Base-by-base conservation (phyloP, 2,113 vertebrate species). In the Seriola aureovittata region DNA sequence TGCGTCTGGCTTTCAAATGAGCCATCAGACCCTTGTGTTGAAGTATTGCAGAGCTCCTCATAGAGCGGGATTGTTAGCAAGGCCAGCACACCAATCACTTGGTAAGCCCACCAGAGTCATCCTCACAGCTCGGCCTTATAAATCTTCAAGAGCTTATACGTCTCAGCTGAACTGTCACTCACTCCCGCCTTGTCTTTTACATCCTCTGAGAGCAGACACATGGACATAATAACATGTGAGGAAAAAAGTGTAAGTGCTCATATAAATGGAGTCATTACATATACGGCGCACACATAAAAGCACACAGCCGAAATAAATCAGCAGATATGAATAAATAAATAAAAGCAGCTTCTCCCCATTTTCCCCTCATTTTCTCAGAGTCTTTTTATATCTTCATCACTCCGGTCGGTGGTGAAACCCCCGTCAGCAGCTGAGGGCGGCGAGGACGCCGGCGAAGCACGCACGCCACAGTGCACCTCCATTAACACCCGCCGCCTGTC, bases 41-140 rank as follows among this genome's bases (percentile, higher is more conserved):
- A 91, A 91, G 88, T 67, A 85, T 88, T 63, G 54, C 58, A 0
- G 36, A 38, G 77, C 81, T 83, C 85, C 85, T 84, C 58, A 82
- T 70, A 38, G 75, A 78, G 81, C 7, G 42, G 58, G 65, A 75
- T 82, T 81, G 78, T 76, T 36, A 63, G 82, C 88, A 64, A 89
- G 90, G 89, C 85, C 90, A 68, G 68, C 65, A 54, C 85, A 91
- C 81, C 85, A 89, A 91, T 92, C 88, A 88, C 86, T 85, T 10
- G 55, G 14, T 75, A 34, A 82, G 62, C 83, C 69, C 75, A 84
- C 87, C 78, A 84, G 59, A 86, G 83, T 86, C 85, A 70, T 75
- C 79, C 58, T 42, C 60, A 85, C 84, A 86, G 82, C 69, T 78
- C 63, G 1, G 72, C 67, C 66, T n/a, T 63, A 80, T 89, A 89